Conservation (phyloP, 2,113 vertebrate genomes). For the Alexandromys fortis region DNA sequence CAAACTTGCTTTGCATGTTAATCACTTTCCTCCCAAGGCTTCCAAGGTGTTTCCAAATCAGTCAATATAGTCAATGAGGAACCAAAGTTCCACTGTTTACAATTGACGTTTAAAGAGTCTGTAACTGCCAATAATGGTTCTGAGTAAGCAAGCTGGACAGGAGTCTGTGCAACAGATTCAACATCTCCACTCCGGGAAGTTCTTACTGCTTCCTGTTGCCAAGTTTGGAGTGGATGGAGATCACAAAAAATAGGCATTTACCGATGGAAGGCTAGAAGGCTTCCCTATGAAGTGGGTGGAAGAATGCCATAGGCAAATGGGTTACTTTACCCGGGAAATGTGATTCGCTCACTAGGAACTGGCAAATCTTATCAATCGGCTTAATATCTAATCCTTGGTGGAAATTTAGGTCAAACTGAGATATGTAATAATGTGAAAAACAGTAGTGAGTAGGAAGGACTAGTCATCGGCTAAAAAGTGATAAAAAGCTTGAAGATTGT, state of each 20-base stretch:
- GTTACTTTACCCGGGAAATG: background rate
- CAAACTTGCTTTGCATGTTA: constrained; percentile 33
- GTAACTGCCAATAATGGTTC: background rate
- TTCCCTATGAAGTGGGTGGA: background rate
- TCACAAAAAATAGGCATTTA: background rate
- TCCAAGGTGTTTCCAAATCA: constrained; percentile 14
- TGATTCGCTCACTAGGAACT: background rate
- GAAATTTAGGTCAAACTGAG: background rate
- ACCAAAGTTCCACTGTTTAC: background rate
- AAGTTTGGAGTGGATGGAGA: background rate
- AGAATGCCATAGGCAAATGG: background rate
- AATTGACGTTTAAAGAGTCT: background rate
- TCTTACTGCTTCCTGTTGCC: background rate
- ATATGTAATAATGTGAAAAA: background rate
- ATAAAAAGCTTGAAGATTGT: background rate
- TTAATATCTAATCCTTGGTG: background rate
- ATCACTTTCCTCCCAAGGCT: background rate
- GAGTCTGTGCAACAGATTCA: background rate
- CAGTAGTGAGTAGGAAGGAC: background rate
- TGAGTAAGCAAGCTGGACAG: background rate
- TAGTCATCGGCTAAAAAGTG: background rate
- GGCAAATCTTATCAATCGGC: background rate
- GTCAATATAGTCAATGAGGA: background rate
- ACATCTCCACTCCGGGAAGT: background rate
- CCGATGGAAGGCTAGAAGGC: background rate